Base-by-base conservation (phyloP, 1,140 invertebrate species). In the Bacillus rossius region DNA sequence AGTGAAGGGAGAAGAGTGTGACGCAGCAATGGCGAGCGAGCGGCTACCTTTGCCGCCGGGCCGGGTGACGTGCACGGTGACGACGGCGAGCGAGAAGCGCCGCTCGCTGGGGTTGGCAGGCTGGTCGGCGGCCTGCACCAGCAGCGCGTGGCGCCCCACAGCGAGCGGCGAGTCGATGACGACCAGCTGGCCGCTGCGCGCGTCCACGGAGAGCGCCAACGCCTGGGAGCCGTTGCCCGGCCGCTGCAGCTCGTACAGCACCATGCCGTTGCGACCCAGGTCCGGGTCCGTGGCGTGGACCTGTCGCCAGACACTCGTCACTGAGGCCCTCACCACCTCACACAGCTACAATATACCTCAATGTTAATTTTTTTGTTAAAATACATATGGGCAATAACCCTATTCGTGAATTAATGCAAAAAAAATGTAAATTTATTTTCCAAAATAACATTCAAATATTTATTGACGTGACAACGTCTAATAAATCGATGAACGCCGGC, bases 111-210 rank as follows among this genome's bases (percentile, higher is more conserved):
- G 88, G 77, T 91, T 91, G 0, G 81, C 74, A 2, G 88, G 88
- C 64, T 87, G 88, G 75, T 93, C 90, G 1, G 83, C 82, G 3
- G 89, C 89, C 74, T 92, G 89, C 16, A 93, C 80, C 60, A 93
- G 89, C 3, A 92, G 75, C 0, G 88, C 84, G 68, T 91, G 87
- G 62, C 84, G 79, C 10, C 87, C 86, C 49, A 83, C 78, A 7
- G 79, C 67, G 14, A 88, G 67, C 0, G 85, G 79, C 0, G 82
- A 81, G 55, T 89, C 83, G 2, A 79, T 78, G 4, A 92, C 81
- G n/a, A 75, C 80, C 4, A 94, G 80, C 26, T 81, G 73, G 1
- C 91, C 90, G 17, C 83, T 85, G 49, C 83, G 79, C 8, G 80
- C 72, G 68, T 91, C 83, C n/a, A 92, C 78, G 61, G 79, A 77